These are phyloP conservation scores for Patella ulyssiponensis DNA, from an alignment of 2,888 invertebrate genomes.

Conservation along the genomic window DNA sequence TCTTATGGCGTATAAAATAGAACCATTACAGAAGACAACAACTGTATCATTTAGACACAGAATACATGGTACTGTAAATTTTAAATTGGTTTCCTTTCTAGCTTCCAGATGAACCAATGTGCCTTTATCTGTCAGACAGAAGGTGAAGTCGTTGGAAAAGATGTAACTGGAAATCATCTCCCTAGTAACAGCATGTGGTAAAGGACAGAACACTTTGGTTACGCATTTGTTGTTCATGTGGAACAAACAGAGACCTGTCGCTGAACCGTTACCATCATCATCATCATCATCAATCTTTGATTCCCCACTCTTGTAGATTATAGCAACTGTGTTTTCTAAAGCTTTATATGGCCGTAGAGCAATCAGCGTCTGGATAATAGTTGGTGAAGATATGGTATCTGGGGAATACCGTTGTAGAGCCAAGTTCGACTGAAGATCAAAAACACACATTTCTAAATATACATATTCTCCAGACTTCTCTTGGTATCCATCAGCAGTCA, in stretches of 20 bases:
- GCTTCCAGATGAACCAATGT: not conserved
- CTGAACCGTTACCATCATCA: conserved; percentile 15
- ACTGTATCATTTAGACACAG: conserved; percentile 59
- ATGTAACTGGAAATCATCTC: conserved; percentile 43
- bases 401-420: conserved; percentile 58
- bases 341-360: conserved; percentile 53
- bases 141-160: conserved; percentile 57
- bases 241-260: conserved; percentile 56
- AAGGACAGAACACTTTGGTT: conserved; percentile 60
- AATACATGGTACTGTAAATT: conserved; percentile 42
- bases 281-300: conserved; percentile 28
- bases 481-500: conserved; percentile 62
- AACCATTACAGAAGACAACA: conserved; percentile 54
- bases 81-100: not conserved
- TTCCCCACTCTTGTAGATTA: conserved; percentile 53
- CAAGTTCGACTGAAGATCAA: conserved; percentile 55
- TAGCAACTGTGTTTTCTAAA: conserved; percentile 50
- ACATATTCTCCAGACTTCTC: conserved; percentile 49
- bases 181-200: conserved; percentile 51
- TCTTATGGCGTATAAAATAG: conserved; percentile 49
- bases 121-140: conserved; percentile 48
- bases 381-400: conserved; percentile 57
- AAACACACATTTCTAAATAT: conserved; percentile 62
- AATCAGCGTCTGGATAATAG: conserved; percentile 60
- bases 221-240: conserved; percentile 63